phyloP scores from a whole-genome alignment of 1,140 invertebrate species.

The Nymphalis io region DNA sequence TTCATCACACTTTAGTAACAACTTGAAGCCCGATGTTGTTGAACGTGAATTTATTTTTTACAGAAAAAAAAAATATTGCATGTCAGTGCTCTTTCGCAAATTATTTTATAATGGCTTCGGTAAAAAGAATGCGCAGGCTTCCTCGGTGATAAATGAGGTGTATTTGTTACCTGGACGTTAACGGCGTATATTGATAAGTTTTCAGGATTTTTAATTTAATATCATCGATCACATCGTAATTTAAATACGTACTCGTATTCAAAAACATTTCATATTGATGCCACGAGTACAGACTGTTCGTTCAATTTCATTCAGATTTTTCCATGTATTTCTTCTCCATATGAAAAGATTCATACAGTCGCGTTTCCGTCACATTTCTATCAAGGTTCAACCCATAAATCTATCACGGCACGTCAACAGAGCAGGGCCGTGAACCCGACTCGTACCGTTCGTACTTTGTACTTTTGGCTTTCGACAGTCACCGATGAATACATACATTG shows the following conservation, averaged over 20 bases:
- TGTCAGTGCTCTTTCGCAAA: constrained; percentile 27
- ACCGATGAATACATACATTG: constrained; percentile 52
- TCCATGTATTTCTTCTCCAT: background rate
- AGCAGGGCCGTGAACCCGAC: constrained; percentile 50
- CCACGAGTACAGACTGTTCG: no score
- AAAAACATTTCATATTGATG: background rate
- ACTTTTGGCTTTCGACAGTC: constrained; percentile 62
- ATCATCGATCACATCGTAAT: no score
- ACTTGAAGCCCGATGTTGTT: constrained; percentile 15
- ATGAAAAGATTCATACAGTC: background rate
- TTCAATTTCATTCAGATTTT: background rate
- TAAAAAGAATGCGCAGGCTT: constrained; percentile 17
- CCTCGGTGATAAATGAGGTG: constrained; percentile 16
- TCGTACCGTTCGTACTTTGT: constrained; percentile 50
- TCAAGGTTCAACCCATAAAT: constrained; percentile 52
- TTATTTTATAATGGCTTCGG: constrained; percentile 35
- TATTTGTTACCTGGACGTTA: background rate
- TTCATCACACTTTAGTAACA: constrained; percentile 36
- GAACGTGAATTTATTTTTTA: constrained; percentile 8
- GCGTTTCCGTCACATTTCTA: constrained; percentile 32
- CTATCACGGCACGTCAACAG: constrained; percentile 46
- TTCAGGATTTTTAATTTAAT: background rate
- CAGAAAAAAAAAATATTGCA: constrained; percentile 9
- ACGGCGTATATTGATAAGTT: background rate
- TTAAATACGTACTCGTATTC: no score